Evolutionary conservation across 2,888 invertebrate genomes (phyloP).

Genomic region (Polymixis lichenea): DNA sequence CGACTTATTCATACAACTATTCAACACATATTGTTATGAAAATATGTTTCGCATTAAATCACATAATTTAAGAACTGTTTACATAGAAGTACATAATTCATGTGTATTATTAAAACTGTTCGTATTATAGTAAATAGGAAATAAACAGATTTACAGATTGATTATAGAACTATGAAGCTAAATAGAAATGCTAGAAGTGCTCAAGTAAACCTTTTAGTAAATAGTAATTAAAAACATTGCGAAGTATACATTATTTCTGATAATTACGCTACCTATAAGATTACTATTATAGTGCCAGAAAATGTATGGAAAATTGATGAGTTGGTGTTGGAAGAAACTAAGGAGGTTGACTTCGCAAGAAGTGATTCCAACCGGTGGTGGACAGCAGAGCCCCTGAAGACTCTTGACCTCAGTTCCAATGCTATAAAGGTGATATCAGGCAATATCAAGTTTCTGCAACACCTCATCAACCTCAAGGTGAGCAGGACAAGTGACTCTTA

Average conservation of each 20-base stretch:
- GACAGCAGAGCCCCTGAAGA: conserved; percentile 94
- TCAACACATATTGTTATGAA: neutral
- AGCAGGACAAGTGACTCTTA: conserved; percentile 64
- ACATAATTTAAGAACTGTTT: neutral
- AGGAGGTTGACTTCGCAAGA: conserved; percentile 91
- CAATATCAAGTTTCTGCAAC: conserved; percentile 92
- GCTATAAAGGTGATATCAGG: conserved; percentile 91
- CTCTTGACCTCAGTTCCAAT: conserved; percentile 95
- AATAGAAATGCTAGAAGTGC: neutral
- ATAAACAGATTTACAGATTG: neutral
- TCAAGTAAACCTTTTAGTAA: neutral
- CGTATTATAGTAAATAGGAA: neutral
- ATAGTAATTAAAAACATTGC: neutral
- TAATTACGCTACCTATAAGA: neutral
- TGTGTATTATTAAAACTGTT: neutral
- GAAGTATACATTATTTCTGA: neutral
- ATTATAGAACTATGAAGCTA: neutral
- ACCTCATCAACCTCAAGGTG: conserved; percentile 93
- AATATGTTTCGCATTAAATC: neutral
- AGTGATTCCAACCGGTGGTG: conserved; percentile 94
- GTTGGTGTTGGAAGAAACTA: conserved; percentile 90
- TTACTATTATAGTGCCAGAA: conserved; percentile 91
- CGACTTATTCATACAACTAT: neutral
- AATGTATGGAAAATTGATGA: conserved; percentile 94
- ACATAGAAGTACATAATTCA: neutral